Base-by-base conservation (phyloP, 2,113 vertebrate species). In the Aptenodytes forsteri region DNA sequence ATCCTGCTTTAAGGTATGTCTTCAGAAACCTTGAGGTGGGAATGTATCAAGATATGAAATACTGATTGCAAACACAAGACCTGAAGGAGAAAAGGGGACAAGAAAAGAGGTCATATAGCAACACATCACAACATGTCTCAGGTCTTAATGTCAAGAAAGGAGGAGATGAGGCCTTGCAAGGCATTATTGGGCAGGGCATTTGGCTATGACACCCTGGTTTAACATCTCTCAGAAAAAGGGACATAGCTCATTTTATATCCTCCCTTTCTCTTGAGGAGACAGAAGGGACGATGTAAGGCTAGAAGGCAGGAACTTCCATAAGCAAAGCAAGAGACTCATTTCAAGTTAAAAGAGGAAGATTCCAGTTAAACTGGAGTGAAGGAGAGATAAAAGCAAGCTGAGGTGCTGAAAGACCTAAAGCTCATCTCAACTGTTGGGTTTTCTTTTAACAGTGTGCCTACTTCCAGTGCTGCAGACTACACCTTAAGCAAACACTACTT, bases 61-160 rank as follows among this genome's bases (percentile, higher is more conserved):
- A 55, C 6, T 36, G 18, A 42, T 4, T 23, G 38, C 16, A 89
- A 92, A 59, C 13, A 29, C 12, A 16, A 59, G 44, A 42, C 30
- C 36, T 2, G 1, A 25, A 72, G 36, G n/a, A 86, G 20, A 50
- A 59, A n/a, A 75, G 17, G 15, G 21, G 32, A 32, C 10, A n/a
- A 65, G 16, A 38, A 38, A 17, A 71, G n/a, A 40, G 17, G 20
- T n/a, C 38, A 42, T 19, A 29, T 2, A 55, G 17, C n/a, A 81
- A 49, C 32, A 61, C 9, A n/a, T 13, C 16, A 23, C 23, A 62
- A 19, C 19, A 5, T 1, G 3, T 75, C 12, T 46, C 3, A 0
- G 22, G 11, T 47, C n/a, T 71, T 25, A 21, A 46, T 15, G n/a
- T 14, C 56, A 71, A 38, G 56, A 49, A 76, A 34, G 46, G 6